Percentiles rank a stretch among this genome's conserved stretches.
These are phyloP conservation scores for Alauda arvensis DNA, from an alignment of 2,797 vertebrate species.

Conservation along the genomic window DNA sequence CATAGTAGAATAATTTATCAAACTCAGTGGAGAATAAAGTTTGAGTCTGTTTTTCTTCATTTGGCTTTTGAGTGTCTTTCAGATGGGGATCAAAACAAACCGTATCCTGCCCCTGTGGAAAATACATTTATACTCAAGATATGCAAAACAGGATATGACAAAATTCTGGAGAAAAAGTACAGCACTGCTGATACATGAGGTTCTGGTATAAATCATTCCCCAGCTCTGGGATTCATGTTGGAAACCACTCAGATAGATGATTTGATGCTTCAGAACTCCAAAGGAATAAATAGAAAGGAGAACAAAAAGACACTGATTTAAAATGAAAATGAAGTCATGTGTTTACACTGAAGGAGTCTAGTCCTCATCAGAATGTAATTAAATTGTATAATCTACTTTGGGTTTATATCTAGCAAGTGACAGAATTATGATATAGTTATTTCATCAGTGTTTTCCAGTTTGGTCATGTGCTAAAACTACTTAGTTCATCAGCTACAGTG, in stretches of 20 bases:
- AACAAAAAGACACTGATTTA: conserved; percentile 27
- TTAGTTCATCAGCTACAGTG: neutral
- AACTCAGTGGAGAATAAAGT: neutral
- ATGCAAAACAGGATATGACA: conserved; percentile 70
- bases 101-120: conserved; percentile 54
- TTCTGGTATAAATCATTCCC: conserved; percentile 67
- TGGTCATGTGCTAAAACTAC: neutral
- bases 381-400: neutral
- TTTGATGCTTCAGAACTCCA: conserved; percentile 33
- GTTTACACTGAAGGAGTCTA: conserved; percentile 16
- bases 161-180: conserved; percentile 55
- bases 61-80: conserved; percentile 32
- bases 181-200: conserved; percentile 30
- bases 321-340: conserved; percentile 29
- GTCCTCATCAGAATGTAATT: conserved; percentile 2
- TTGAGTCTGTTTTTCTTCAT: conserved; percentile 54
- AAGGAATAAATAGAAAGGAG: neutral
- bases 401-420: neutral
- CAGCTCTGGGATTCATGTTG: conserved; percentile 45
- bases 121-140: conserved; percentile 67
- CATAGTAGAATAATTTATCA: conserved; percentile 27
- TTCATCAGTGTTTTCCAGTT: neutral
- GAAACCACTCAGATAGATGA: conserved; percentile 42
- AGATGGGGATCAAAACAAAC: conserved; percentile 53
- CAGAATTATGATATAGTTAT: neutral